phyloP scores from a whole-genome alignment of 1,140 invertebrate species.

The Lasaia peninsularis region DNA sequence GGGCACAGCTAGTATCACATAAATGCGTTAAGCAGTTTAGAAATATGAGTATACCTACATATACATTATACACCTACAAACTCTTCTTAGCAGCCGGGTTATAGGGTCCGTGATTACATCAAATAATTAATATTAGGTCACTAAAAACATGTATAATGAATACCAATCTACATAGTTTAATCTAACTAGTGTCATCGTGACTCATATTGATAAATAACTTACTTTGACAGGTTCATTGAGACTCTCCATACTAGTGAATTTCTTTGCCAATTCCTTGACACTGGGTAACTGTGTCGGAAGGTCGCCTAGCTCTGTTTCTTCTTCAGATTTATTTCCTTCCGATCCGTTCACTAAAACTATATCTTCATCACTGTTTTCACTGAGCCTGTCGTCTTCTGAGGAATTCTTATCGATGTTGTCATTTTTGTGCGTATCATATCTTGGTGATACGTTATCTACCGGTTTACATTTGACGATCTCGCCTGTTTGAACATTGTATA shows the following conservation, averaged over 20 bases:
- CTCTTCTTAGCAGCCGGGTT: too few relatives aligned
- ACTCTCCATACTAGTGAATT: conserved; percentile 66
- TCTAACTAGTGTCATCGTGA: conserved; percentile 3
- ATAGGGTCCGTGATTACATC: too few relatives aligned
- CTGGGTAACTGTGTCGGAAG: conserved; percentile 59
- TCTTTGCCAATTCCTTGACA: conserved; percentile 72
- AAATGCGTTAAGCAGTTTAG: too few relatives aligned
- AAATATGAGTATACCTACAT: too few relatives aligned
- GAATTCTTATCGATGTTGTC: conserved; percentile 60
- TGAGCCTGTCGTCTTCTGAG: conserved; percentile 42
- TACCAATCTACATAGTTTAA: not conserved
- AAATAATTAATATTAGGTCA: too few relatives aligned
- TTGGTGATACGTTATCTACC: conserved; percentile 68
- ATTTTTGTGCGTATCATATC: conserved; percentile 45
- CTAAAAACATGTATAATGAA: too few relatives aligned
- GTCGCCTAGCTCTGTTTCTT: conserved; percentile 45
- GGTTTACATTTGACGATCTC: conserved; percentile 71
- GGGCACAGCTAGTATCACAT: too few relatives aligned
- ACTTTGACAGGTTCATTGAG: conserved; percentile 61
- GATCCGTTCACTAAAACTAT: conserved; percentile 29
- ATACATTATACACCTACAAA: too few relatives aligned
- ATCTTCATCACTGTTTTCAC: conserved; percentile 38
- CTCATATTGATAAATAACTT: conserved; percentile 21
- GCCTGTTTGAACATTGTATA: conserved; percentile 73
- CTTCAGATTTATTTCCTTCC: conserved; percentile 29